A percentile compares a stretch with the other conserved stretches of the same genome.
phyloP scores from a whole-genome alignment of 1,140 invertebrate species.

The Galleria mellonella region DNA sequence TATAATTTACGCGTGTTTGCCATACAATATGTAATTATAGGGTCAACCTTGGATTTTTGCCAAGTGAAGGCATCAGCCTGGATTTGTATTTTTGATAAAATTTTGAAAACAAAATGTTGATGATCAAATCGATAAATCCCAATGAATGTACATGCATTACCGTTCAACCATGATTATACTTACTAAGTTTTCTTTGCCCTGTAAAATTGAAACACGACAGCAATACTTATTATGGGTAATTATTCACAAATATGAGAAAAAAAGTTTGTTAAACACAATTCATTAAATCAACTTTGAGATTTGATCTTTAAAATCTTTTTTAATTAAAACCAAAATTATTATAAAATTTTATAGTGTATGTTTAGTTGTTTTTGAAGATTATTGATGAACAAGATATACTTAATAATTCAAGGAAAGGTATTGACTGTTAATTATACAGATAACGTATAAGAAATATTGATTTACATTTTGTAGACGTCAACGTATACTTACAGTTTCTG shows the following conservation, averaged over 20 bases:
- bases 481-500: slow-evolving; percentile 85
- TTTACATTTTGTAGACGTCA: slow-evolving; percentile 5
- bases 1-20: no score
- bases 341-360: no score
- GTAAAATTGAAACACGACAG: slow-evolving; percentile 74
- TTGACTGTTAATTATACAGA: slow-evolving; percentile 32
- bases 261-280: slow-evolving; percentile 20
- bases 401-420: slow-evolving; percentile 2
- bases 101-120: slow-evolving; percentile 11
- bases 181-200: slow-evolving; percentile 84
- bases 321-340: neutral
- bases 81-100: slow-evolving; percentile 8
- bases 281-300: slow-evolving; percentile 22
- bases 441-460: slow-evolving; percentile 22
- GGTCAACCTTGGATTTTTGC: neutral
- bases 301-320: slow-evolving; percentile 38
- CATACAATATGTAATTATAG: no score
- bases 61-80: neutral
- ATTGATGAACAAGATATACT: slow-evolving; percentile 7
- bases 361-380: neutral
- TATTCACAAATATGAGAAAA: slow-evolving; percentile 51
- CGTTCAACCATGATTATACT: slow-evolving; percentile 67
- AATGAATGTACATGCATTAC: slow-evolving; percentile 29
- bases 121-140: slow-evolving; percentile 12
- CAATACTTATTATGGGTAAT: slow-evolving; percentile 43